Percentiles rank a stretch among this genome's conserved stretches.
Conservation (phyloP, 2,797 vertebrate genomes). For the Tamandua tetradactyla region DNA sequence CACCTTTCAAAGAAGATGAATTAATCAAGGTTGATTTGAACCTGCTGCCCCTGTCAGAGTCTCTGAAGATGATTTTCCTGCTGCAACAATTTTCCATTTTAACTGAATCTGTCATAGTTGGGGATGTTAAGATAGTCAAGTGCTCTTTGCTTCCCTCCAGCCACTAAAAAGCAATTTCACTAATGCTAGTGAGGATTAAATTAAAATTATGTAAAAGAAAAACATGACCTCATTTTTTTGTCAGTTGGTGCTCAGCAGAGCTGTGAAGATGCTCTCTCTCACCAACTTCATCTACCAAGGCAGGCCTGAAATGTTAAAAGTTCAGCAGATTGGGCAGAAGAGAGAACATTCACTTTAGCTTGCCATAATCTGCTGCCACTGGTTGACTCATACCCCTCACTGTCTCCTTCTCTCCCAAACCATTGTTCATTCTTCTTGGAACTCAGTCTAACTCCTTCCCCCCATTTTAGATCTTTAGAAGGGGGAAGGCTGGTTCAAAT, state of each 20-base stretch:
- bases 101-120: slow-evolving; percentile 80
- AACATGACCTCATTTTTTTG: slow-evolving; percentile 73
- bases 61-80: slow-evolving; percentile 87
- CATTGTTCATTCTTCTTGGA: slow-evolving; percentile 26
- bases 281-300: slow-evolving; percentile 47
- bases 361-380: background rate
- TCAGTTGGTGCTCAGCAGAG: slow-evolving; percentile 20
- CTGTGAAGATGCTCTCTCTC: slow-evolving; percentile 7
- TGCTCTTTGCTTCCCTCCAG: slow-evolving; percentile 79
- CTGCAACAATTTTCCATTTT: slow-evolving; percentile 85
- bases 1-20: slow-evolving; percentile 87
- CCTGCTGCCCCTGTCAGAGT: slow-evolving; percentile 80
- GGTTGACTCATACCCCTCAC: slow-evolving; percentile 15
- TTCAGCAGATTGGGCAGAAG: background rate
- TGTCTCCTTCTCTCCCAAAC: slow-evolving; percentile 21
- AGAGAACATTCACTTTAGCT: slow-evolving; percentile 7
- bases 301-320: slow-evolving; percentile 28
- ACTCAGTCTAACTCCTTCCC: slow-evolving; percentile 14
- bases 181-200: slow-evolving; percentile 79
- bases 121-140: slow-evolving; percentile 84
- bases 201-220: slow-evolving; percentile 73
- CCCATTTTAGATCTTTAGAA: slow-evolving; percentile 46
- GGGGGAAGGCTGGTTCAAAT: background rate
- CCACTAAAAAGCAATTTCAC: slow-evolving; percentile 78
- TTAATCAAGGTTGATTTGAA: slow-evolving; percentile 88